Evolutionary conservation across 2,797 vertebrate species (phyloP).

Genomic region (Protosalanx chinensis): DNA sequence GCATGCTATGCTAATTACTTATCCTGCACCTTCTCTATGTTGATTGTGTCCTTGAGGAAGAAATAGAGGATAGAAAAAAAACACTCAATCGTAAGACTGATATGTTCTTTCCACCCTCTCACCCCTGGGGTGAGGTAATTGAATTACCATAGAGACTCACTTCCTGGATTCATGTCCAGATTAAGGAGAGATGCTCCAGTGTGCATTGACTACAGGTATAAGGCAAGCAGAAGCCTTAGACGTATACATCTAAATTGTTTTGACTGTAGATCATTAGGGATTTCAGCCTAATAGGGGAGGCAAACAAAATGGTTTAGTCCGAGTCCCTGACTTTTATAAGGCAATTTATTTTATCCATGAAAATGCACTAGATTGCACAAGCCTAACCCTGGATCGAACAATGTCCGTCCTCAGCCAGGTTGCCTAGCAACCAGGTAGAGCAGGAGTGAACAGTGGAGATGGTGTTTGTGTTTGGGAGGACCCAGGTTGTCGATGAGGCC

Average conservation of each 20-base stretch:
- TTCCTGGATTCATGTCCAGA: too few relatives aligned
- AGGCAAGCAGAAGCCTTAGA: too few relatives aligned
- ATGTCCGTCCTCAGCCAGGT: conserved; percentile 35
- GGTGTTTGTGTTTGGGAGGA: neutral
- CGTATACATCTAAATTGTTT: too few relatives aligned
- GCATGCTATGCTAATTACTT: too few relatives aligned
- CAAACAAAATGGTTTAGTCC: neutral
- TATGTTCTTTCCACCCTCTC: too few relatives aligned
- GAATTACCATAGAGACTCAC: too few relatives aligned
- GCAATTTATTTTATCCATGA: conserved; percentile 33
- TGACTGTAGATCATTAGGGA: neutral
- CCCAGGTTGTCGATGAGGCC: neutral
- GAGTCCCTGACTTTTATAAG: conserved; percentile 41
- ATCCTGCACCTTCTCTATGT: too few relatives aligned
- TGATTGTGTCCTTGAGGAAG: too few relatives aligned
- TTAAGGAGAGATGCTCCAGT: too few relatives aligned
- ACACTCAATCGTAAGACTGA: too few relatives aligned
- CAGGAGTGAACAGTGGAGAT: conserved; percentile 29
- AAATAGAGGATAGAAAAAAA: too few relatives aligned
- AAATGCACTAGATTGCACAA: conserved; percentile 36
- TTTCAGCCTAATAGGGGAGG: neutral
- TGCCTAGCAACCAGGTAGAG: conserved; percentile 66
- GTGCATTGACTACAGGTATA: neutral
- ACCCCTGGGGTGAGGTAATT: too few relatives aligned
- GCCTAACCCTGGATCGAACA: conserved; percentile 36